phyloP scores from a whole-genome alignment of 1,140 invertebrate genomes.

The Drosophila ercepeae region DNA sequence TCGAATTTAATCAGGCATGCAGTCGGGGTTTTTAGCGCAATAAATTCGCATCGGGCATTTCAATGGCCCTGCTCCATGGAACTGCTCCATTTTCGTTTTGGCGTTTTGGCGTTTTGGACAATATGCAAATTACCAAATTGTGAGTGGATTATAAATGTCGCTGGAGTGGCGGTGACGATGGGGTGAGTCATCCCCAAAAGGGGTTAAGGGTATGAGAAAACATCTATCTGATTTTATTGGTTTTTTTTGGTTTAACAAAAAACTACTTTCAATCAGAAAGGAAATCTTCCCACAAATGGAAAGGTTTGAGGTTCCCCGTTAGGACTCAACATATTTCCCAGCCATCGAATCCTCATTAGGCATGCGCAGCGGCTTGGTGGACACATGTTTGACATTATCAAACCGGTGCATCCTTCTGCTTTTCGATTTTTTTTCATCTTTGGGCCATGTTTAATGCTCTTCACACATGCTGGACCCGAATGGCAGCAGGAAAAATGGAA shows the following conservation, averaged over 20 bases:
- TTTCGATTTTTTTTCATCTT: constrained; percentile 9
- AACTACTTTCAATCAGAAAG: constrained; percentile 11
- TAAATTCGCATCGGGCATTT: constrained; percentile 65
- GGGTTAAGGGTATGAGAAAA: too few relatives aligned
- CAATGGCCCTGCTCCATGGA: constrained; percentile 25
- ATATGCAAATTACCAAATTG: constrained; percentile 56
- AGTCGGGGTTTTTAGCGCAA: constrained; percentile 56
- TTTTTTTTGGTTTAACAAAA: background rate
- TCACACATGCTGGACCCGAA: constrained; percentile 48
- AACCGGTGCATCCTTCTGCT: constrained; percentile 56
- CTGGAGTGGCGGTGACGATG: constrained; percentile 7
- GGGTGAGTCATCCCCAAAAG: constrained; percentile 28
- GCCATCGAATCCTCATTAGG: constrained; percentile 39
- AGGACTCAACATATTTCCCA: constrained; percentile 44
- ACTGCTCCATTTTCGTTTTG: constrained; percentile 70
- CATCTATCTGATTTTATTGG: background rate
- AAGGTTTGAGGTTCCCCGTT: constrained; percentile 33
- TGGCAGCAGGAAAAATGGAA: constrained; percentile 59
- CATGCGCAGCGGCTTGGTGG: constrained; percentile 39
- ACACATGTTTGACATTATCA: constrained; percentile 79
- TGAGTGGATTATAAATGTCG: constrained; percentile 50
- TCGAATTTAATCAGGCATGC: constrained; percentile 58
- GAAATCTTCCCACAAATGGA: constrained; percentile 19
- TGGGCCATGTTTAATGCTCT: constrained; percentile 53
- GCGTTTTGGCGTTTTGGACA: constrained; percentile 48